phyloP scores from a whole-genome alignment of 2,797 vertebrate genomes.

The Pipistrellus pipistrellus region DNA sequence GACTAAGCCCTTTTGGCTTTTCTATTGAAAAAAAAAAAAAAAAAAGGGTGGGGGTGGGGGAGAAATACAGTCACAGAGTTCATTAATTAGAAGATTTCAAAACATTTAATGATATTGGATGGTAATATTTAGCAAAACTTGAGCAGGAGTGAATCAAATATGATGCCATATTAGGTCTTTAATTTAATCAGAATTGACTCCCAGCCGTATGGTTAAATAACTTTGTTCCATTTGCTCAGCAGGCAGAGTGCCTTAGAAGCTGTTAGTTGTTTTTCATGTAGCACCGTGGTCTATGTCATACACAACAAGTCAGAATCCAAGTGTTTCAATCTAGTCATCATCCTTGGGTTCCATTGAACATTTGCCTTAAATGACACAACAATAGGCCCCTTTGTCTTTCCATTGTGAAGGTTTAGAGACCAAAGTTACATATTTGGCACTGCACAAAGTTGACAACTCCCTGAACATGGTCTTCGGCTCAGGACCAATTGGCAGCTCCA shows the following conservation, averaged over 20 bases:
- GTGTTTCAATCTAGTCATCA: neutral
- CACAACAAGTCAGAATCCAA: neutral
- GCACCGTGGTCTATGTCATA: neutral
- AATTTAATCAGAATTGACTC: neutral
- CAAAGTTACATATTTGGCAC: slow-evolving; percentile 64
- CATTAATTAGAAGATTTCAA: slow-evolving; percentile 48
- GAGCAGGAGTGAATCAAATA: slow-evolving; percentile 27
- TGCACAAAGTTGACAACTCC: slow-evolving; percentile 49
- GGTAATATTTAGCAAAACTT: slow-evolving; percentile 55
- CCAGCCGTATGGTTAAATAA: neutral
- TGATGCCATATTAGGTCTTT: neutral
- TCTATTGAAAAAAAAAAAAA: neutral
- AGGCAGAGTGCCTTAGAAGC: slow-evolving; percentile 37
- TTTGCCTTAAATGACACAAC: slow-evolving; percentile 15
- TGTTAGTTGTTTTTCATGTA: neutral
- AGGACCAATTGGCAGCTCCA: slow-evolving; percentile 70
- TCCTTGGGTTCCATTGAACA: neutral
- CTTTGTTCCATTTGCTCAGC: neutral
- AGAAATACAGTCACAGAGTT: neutral
- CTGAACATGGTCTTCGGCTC: slow-evolving; percentile 42
- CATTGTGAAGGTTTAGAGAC: slow-evolving; percentile 62
- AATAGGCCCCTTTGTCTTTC: slow-evolving; percentile 62
- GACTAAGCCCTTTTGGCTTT: slow-evolving; percentile 68
- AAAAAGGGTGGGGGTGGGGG: neutral
- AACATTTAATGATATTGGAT: slow-evolving; percentile 10